Evolutionary conservation across 1,140 invertebrate genomes (phyloP), one percentile per base, ranked within the genome.

Genomic region (Brachystomella parvula): DNA sequence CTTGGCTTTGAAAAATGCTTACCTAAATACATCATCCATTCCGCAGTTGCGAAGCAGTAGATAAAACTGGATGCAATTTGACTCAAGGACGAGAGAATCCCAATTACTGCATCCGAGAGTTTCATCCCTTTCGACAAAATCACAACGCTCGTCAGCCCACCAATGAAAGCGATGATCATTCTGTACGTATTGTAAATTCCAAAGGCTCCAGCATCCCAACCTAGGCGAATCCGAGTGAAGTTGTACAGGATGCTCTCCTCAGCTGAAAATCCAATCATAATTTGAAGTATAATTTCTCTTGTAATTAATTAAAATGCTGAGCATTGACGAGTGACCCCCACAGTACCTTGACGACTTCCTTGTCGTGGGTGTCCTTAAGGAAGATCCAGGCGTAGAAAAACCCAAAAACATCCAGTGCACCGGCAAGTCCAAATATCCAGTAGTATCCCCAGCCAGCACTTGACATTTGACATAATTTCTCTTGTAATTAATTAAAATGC

Each of bases 21-120:
- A 86, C 88, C 89, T 72, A 90, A 80, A 76, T 90, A 91, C 75
- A 90, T 86, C 68, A 89, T 84, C 81, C 85, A 85, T 19, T 85
- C 83, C 47, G 85, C 84, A 28, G 83, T 85, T 12, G 88, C 85
- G 75, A 89, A 90, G 0, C 88, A 87, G 67, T 90, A 92, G 39
- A 90, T 86, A 70, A 90, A 87, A 49, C 87, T 86, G 1, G 87
- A 86, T 24, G 89, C 77, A 63, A 92, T 89, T 79, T 90, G 90
- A 69, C 88, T 90, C 70, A 85, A 85, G 65, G 87, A 89, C 6
- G 88, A 90, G 74, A 90, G 83, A 0, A 89, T 84, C 15, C 89
- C 89, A 17, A 91, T 86, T 2, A 89, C 79, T 0, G 87, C 87
- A 75, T 92, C 89, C 9, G 62, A 32, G 3, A 73, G 2, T 21